Base-by-base conservation (phyloP, 2,797 vertebrate species). In the Benthosema pterotum region DNA sequence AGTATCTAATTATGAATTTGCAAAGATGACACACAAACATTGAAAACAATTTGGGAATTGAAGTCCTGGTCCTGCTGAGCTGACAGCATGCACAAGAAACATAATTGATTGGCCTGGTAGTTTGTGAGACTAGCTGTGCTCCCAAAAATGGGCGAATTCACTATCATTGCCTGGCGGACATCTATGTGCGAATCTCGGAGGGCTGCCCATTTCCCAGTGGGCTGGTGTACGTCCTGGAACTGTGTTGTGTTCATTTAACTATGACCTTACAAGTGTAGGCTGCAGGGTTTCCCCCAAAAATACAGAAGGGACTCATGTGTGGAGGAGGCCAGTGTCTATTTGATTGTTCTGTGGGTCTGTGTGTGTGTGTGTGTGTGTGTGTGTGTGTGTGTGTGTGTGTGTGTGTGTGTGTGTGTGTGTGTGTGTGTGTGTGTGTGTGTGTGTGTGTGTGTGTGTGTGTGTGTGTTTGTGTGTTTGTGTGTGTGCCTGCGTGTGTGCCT, bases 401-500 rank as follows among this genome's bases (percentile, higher is more conserved):
- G 49, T 51, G 49, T 51, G 49, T 51, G 49, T 51, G 49, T 5
- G 49, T 5, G 19, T 58, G 56, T 45, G 13, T 22, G 56, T 28
- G 19, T 58, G 42, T 58, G 45, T 28, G 72, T 50, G 22, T 51
- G 28, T 42, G 28, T 60, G 46, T 60, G 46, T 60, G n/a, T 48
- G 22, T 32, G 22, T n/a, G n/a, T 88, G 86, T 88, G 80, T 83
- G 80, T 79, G 83, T 88, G 82, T 85, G 82, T 75, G 82, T 85
- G 84, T 88, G 84, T 79, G 65, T n/a, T n/a, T 57, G 49, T 53
- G 16, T 46, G 78, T 72, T 78, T 80, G 83, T 83, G 80, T 79
- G 83, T 88, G 82, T 85, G 82, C 75, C 82, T 85, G 84, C 88
- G 84, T 79, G 65, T n/a, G n/a, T n/a, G n/a, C n/a, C n/a, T n/a